Percentiles rank a stretch among this genome's conserved stretches.
phyloP scores from a whole-genome alignment of 2,113 vertebrate genomes.

The Ochotona princeps region DNA sequence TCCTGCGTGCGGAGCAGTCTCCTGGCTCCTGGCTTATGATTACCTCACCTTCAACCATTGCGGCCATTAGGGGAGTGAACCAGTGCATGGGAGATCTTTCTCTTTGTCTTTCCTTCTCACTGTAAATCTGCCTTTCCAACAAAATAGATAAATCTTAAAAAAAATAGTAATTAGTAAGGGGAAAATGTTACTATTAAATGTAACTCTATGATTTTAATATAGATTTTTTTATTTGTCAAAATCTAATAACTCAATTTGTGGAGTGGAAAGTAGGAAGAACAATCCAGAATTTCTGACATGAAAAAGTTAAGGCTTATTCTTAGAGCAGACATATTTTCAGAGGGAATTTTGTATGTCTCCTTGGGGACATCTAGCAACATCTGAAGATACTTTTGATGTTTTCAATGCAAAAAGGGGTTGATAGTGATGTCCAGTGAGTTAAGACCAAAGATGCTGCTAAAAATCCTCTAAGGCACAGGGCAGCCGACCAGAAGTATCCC shows the following conservation, averaged over 20 bases:
- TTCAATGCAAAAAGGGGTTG: not conserved
- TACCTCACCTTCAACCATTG: too few species aligned
- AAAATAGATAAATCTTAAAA: not conserved
- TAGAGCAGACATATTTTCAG: not conserved
- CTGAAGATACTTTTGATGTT: not conserved
- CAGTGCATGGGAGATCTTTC: too few species aligned
- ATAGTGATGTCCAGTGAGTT: not conserved
- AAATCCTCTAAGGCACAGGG: not conserved
- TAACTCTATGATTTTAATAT: not conserved
- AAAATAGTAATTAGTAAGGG: not conserved
- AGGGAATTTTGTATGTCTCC: not conserved
- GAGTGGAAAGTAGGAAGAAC: not conserved
- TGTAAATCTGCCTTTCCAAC: too few species aligned
- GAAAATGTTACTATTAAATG: not conserved
- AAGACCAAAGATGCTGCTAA: not conserved
- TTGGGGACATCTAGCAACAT: not conserved
- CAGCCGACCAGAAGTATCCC: not conserved
- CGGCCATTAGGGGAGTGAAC: too few species aligned
- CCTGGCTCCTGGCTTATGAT: too few species aligned
- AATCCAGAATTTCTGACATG: not conserved
- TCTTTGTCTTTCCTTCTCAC: too few species aligned
- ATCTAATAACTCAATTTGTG: not conserved
- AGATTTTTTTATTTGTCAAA: not conserved
- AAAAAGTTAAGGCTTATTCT: constrained; percentile 2
- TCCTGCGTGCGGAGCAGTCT: too few species aligned